phyloP scores from a whole-genome alignment of 37 sponge, comb jelly and placozoan genomes.

The Tethya wilhelma region DNA sequence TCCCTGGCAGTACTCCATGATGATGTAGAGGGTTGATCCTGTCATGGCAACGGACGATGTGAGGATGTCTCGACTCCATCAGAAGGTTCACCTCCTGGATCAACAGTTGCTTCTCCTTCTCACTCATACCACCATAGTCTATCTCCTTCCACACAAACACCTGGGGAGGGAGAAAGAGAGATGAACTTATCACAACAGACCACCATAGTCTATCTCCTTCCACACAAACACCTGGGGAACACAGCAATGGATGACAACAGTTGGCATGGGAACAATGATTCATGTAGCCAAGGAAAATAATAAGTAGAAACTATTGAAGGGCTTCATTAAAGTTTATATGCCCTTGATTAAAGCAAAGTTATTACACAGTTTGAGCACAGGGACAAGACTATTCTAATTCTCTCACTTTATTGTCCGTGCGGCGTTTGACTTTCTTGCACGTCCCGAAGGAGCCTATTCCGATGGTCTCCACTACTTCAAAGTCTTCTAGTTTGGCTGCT shows the following conservation, averaged over 20 bases:
- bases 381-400: conserved; percentile 20
- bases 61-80: conserved; percentile 73
- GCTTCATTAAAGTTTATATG: too few relatives aligned
- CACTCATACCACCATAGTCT: conserved; percentile 81
- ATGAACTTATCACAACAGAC: too few relatives aligned
- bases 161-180: conserved; percentile 29
- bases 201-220: too few relatives aligned
- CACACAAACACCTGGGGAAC: too few relatives aligned
- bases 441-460: conserved; percentile 80
- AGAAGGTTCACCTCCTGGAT: conserved; percentile 87
- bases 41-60: conserved; percentile 89
- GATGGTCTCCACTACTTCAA: conserved; percentile 57
- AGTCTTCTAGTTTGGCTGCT: conserved; percentile 65
- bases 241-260: too few relatives aligned
- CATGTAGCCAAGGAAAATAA: too few relatives aligned
- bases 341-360: too few relatives aligned
- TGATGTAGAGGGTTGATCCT: conserved; percentile 81
- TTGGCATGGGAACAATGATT: too few relatives aligned
- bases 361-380: too few relatives aligned
- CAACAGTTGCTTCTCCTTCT: conserved; percentile 80
- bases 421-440: conserved; percentile 75
- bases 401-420: conserved; percentile 72
- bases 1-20: conserved; percentile 91
- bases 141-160: conserved; percentile 91
- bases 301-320: too few relatives aligned